Conservation (phyloP, 2,797 vertebrate species). For the Syncerus caffer region DNA sequence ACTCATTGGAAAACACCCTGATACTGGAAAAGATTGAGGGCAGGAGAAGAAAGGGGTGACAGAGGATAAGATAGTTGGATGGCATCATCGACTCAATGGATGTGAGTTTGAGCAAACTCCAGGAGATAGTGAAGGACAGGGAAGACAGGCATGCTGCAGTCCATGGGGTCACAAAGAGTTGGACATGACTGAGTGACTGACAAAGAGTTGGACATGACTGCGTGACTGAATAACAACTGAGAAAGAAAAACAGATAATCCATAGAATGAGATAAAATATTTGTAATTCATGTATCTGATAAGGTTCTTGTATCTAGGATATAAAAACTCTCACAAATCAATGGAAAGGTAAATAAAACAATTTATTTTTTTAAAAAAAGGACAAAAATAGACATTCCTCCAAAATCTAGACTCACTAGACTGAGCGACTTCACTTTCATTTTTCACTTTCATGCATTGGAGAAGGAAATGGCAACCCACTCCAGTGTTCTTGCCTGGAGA, state of each 20-base stretch:
- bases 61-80: not conserved
- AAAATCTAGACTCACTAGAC: not conserved
- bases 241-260: not conserved
- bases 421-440: too few species aligned
- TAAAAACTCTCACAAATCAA: not conserved
- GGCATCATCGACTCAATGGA: not conserved
- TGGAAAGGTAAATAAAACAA: not conserved
- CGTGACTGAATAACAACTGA: not conserved
- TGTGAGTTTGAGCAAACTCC: not conserved
- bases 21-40: not conserved
- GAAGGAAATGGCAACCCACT: too few species aligned
- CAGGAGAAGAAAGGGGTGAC: not conserved
- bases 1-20: not conserved
- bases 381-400: not conserved
- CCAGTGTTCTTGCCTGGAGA: too few species aligned
- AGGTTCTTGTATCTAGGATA: not conserved
- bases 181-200: not conserved
- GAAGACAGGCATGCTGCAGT: not conserved
- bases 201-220: not conserved
- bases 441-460: too few species aligned
- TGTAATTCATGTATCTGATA: not conserved
- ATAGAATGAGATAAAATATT: not conserved
- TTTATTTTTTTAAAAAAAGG: not conserved
- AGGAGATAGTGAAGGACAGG: not conserved
- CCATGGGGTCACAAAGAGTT: rapidly evolving